Evolutionary conservation across 1,140 invertebrate species (phyloP), one percentile per base, ranked within the genome.

Genomic region (Heliothis subflexa): DNA sequence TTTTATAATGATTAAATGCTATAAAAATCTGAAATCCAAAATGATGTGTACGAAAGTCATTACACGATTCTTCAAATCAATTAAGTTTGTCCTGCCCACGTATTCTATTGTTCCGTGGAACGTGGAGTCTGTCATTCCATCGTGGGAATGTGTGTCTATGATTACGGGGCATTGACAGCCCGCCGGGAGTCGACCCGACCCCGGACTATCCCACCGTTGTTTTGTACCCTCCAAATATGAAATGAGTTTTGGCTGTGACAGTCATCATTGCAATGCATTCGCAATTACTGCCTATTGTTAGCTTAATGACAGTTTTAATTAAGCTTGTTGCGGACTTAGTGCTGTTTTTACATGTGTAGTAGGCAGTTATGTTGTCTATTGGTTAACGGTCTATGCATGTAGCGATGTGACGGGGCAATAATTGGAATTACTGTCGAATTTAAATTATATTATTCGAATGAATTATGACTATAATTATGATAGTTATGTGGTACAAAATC

Each of bases 81-180:
- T 75, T 75, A 75, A 50, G 10, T 62, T 52, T 62, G 71, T 62
- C 57, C 40, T 49, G 16, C 59, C 57, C 59, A 57, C 45, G 40
- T 59, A 61, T 47, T 49, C 73, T 75, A 64, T 75, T 75, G 73
- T 75, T 75, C 59, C 25, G 47, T 33, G 40, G 55, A 16, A 64
- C 71, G 71, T 50, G 14, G 55, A 61, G 59, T 52, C 73, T 75
- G 59, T 75, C 73, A 75, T 75, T 75, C 49, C n/a, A 49, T 62
- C 73, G 73, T 75, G 73, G 59, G 73, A 75, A 75, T 40, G 59
- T 75, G 73, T 62, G 73, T 25, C 72, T 61, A 74, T 74, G 59
- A 64, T 74, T 74, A 75, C 59, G 25, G 47, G 47, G 57, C 49
- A 75, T 64, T 75, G 73, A 64, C 73, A 62, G 59, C 14, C 59